These are phyloP conservation scores for Cherax destructor DNA, from an alignment of 1,140 invertebrate species.

Conservation along the genomic window DNA sequence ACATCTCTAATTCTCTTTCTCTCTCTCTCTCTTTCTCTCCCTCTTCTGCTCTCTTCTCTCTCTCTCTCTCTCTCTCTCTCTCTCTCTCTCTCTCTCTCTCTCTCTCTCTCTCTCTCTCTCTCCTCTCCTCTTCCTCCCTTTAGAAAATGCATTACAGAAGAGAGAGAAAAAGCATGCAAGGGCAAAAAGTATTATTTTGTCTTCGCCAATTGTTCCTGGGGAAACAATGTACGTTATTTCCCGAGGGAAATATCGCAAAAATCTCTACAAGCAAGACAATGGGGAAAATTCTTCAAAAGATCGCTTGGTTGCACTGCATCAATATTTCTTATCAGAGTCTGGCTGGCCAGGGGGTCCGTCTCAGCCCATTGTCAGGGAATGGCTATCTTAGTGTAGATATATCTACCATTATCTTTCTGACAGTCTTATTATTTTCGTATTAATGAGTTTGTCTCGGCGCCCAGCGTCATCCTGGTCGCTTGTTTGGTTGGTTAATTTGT, in stretches of 20 bases:
- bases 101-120: background rate
- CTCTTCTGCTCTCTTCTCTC: background rate
- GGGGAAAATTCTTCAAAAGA: conserved; percentile 6
- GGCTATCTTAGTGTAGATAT: too few relatives aligned
- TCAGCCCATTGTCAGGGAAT: too few relatives aligned
- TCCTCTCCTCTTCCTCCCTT: background rate
- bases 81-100: background rate
- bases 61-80: background rate
- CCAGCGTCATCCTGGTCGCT: too few relatives aligned
- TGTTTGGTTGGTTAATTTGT: too few relatives aligned
- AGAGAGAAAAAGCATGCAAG: background rate
- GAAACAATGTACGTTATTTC: conserved; percentile 11
- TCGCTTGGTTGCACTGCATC: background rate
- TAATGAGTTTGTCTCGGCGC: too few relatives aligned
- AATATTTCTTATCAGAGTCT: background rate
- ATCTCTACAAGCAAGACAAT: conserved; percentile 7
- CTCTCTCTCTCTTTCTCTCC: background rate
- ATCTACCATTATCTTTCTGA: too few relatives aligned
- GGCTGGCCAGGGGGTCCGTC: too few relatives aligned
- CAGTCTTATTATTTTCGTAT: too few relatives aligned
- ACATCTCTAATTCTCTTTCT: background rate
- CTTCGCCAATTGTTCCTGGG: background rate
- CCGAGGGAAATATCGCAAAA: conserved; percentile 1
- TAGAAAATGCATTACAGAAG: background rate
- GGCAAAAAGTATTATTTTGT: background rate